phyloP scores from a whole-genome alignment of 2,797 vertebrate genomes.

The Myotis vivesi region DNA sequence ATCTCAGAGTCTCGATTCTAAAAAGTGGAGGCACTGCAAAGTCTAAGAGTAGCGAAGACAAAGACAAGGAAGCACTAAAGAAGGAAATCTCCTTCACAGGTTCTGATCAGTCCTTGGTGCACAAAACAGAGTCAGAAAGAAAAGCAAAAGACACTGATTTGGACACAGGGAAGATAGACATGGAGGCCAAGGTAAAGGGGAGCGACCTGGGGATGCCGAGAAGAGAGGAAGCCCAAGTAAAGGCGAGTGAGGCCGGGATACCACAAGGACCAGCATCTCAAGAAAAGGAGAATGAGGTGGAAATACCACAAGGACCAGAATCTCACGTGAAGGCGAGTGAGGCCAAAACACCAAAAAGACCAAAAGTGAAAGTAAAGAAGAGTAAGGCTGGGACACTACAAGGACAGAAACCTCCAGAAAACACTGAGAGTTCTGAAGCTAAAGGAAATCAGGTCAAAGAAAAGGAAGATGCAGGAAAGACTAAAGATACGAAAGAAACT shows the following conservation, averaged over 20 bases:
- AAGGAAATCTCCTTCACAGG: background rate
- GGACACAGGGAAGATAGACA: background rate
- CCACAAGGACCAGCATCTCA: background rate
- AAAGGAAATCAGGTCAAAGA: background rate
- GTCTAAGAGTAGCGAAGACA: background rate
- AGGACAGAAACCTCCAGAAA: background rate
- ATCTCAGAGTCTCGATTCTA: conserved; percentile 9
- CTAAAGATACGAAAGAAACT: background rate
- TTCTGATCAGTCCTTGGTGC: background rate
- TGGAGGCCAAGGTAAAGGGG: background rate
- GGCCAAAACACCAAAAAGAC: background rate
- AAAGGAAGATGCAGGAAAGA: background rate
- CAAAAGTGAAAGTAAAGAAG: too few species aligned
- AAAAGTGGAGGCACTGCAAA: background rate
- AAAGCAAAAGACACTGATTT: background rate
- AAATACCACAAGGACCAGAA: background rate
- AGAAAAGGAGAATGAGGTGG: accelerated
- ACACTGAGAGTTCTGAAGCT: background rate
- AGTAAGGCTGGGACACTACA: background rate
- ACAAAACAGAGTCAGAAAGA: background rate
- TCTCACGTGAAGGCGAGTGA: background rate
- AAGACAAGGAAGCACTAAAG: background rate
- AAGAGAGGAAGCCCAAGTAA: background rate
- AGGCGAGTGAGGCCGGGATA: background rate
- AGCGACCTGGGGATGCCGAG: background rate